Evolutionary conservation across 2,113 vertebrate genomes (phyloP), one percentile per base, ranked within the genome.

Genomic region (Polyodon spathula): DNA sequence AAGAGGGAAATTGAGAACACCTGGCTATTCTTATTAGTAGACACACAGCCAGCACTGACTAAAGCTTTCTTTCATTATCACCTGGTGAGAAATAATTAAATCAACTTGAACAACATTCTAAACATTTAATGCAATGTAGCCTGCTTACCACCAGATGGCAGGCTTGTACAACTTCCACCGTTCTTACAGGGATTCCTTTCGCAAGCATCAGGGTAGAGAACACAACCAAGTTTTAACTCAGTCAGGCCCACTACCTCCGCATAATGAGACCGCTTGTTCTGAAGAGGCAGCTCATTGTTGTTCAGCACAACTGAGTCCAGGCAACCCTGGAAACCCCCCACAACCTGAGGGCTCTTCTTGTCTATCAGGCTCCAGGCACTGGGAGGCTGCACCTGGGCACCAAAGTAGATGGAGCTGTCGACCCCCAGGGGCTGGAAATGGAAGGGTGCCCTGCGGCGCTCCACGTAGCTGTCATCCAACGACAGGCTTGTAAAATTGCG

Each of bases 211-310:
- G 94, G 95, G 70, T 94, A 93, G 1, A 97, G 89, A 37, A 96
- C 81, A 1, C 96, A 99, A 72, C 96, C 96, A 15, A 98, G 87
- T 72, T 93, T 95, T 56, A 97, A 68, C 44, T 97, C 93, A 0
- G 93, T 90, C 74, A 98, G 84, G n/a, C 92, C 93, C 51, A 94
- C 92, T 70, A 98, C 95, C 72, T 97, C 94, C 0, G 92, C 94
- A 1, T 92, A 92, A 67, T 80, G 92, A 40, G 92, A 93, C 61
- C 90, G 92, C 65, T 97, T 97, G 87, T 96, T 97, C 55, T 98
- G 94, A 43, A 97, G 89, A 0, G 94, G 94, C 73, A 99, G 81
- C 62, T 97, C 93, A 0, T 92, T 87, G 78, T 88, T 84, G 4
- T 99, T 97, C 2, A 99, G 79, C 68, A 85, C 73, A 59, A 98